phyloP scores from a whole-genome alignment of 2,888 invertebrate species.

The Aphrophora alni region DNA sequence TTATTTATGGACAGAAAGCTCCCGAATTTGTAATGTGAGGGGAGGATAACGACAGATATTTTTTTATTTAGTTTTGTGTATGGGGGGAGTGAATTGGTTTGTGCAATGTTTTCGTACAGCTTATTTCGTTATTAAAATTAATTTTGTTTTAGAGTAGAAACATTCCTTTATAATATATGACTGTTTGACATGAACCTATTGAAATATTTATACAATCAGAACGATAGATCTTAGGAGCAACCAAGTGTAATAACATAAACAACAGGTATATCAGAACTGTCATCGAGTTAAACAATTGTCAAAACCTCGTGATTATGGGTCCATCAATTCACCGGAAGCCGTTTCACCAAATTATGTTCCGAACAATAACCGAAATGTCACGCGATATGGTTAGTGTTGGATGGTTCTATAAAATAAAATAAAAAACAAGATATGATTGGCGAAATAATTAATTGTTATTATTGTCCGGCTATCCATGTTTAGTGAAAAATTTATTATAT shows the following conservation, averaged over 20 bases:
- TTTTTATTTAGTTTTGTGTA: no score
- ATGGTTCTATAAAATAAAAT: neutral
- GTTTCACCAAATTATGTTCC: neutral
- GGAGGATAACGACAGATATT: no score
- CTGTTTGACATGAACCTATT: no score
- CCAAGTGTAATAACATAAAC: neutral
- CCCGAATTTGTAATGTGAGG: no score
- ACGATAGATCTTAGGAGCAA: neutral
- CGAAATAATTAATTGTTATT: neutral
- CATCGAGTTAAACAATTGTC: neutral
- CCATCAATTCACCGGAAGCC: no score
- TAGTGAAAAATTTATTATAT: neutral
- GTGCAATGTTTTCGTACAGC: no score
- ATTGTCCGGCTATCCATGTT: neutral
- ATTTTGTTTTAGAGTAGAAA: no score
- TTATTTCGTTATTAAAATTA: no score
- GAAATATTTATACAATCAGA: neutral
- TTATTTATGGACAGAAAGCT: no score
- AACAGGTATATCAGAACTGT: neutral
- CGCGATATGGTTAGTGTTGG: neutral
- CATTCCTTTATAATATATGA: no score
- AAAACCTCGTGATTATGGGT: no score
- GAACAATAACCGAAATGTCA: neutral
- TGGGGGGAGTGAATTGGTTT: no score
- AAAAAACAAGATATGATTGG: neutral